Percentiles rank a stretch among this genome's conserved stretches.
phyloP scores from a whole-genome alignment of 1,140 invertebrate species.

The Drosophila neocordata region DNA sequence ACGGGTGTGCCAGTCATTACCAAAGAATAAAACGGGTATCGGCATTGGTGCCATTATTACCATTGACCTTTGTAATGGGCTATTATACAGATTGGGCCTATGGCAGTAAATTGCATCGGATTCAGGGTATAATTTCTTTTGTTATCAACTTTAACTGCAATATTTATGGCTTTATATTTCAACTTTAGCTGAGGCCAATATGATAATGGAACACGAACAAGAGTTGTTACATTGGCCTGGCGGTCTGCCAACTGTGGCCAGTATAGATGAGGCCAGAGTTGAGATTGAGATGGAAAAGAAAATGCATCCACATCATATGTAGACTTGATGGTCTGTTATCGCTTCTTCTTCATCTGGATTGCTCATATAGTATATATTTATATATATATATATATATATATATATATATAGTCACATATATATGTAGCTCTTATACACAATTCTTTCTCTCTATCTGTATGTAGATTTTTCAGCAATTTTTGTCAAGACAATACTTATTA shows the following conservation, averaged over 20 bases:
- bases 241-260: conserved; percentile 87
- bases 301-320: conserved; percentile 85
- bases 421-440: conserved; percentile 7
- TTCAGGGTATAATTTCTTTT: conserved; percentile 85
- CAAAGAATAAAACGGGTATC: conserved; percentile 85
- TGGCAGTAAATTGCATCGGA: conserved; percentile 89
- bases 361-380: conserved; percentile 23
- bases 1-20: conserved; percentile 83
- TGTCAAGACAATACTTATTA: conserved; percentile 61
- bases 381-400: conserved; percentile 26
- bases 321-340: conserved; percentile 38
- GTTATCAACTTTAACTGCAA: background rate
- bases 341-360: conserved; percentile 24
- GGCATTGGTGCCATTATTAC: conserved; percentile 86
- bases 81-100: conserved; percentile 91
- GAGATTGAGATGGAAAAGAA: conserved; percentile 87
- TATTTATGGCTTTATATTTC: conserved; percentile 16
- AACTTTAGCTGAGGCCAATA: conserved; percentile 88
- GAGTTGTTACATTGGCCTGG: conserved; percentile 87
- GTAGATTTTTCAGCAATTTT: conserved; percentile 52
- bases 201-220: conserved; percentile 89
- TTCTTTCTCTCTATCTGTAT: background rate
- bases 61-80: conserved; percentile 87
- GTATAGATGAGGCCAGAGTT: conserved; percentile 87
- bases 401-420: background rate